Percentiles rank a stretch among this genome's conserved stretches.
Conservation (phyloP, 2,888 invertebrate species). For the Arctia plantaginis region DNA sequence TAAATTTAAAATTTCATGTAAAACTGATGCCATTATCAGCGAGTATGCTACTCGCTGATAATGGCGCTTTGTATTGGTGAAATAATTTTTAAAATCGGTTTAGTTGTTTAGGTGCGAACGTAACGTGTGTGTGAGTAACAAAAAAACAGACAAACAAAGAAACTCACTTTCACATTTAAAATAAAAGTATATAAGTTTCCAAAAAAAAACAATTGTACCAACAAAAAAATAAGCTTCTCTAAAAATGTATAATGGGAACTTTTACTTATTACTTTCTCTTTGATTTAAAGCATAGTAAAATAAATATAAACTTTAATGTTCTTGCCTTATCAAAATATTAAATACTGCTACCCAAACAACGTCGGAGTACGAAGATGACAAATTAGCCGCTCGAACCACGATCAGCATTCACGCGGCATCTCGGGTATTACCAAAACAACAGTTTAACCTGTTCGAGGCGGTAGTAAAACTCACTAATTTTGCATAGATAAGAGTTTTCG, state of each 20-base stretch:
- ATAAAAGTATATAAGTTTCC: too few species aligned
- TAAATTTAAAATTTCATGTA: too few species aligned
- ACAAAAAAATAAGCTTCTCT: neutral
- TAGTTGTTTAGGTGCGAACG: too few species aligned
- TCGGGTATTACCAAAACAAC: slow-evolving; percentile 44
- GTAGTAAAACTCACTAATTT: slow-evolving; percentile 61
- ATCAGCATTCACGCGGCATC: slow-evolving; percentile 45
- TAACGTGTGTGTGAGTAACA: too few species aligned
- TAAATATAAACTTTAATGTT: neutral
- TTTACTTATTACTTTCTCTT: neutral
- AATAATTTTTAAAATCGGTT: too few species aligned
- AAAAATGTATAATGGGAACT: neutral
- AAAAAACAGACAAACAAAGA: too few species aligned
- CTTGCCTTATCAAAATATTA: slow-evolving; percentile 13
- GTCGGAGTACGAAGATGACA: slow-evolving; percentile 29
- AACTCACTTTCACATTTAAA: too few species aligned
- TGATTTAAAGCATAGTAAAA: neutral
- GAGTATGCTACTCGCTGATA: too few species aligned
- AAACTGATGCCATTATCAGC: too few species aligned
- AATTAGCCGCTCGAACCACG: slow-evolving; percentile 35
- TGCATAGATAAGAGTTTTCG: slow-evolving; percentile 62
- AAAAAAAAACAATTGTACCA: neutral
- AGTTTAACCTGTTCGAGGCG: slow-evolving; percentile 48
- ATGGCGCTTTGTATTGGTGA: too few species aligned
- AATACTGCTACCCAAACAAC: slow-evolving; percentile 8